These are phyloP conservation scores for Cotesia congregata DNA, from an alignment of 2,888 invertebrate species.

Conservation along the genomic window DNA sequence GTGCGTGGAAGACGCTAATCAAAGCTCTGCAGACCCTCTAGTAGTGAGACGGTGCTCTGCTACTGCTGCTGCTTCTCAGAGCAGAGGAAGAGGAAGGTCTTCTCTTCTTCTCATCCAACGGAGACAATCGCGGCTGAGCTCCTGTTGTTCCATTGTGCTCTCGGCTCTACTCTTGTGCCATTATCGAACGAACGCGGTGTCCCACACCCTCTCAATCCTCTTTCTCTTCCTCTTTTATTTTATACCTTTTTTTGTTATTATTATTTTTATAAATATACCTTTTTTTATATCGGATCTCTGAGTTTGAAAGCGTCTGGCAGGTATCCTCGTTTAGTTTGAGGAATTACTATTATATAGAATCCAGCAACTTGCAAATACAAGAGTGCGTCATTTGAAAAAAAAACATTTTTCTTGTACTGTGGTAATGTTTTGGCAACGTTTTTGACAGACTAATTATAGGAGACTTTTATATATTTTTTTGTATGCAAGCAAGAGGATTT, in stretches of 20 bases:
- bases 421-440: slow-evolving; percentile 8
- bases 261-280: slow-evolving; percentile 4
- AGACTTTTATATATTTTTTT: neutral
- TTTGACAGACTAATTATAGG: slow-evolving; percentile 20
- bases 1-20: slow-evolving; percentile 41
- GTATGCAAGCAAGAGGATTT: neutral
- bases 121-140: slow-evolving; percentile 41
- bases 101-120: slow-evolving; percentile 34
- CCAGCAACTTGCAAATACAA: slow-evolving; percentile 17
- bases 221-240: neutral
- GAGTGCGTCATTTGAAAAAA: slow-evolving; percentile 14
- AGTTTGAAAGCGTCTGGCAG: slow-evolving; percentile 32
- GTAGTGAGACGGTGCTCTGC: slow-evolving; percentile 11
- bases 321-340: slow-evolving; percentile 20
- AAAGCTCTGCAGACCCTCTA: slow-evolving; percentile 21
- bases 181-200: slow-evolving; percentile 37
- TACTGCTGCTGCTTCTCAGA: slow-evolving; percentile 12
- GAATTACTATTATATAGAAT: slow-evolving; percentile 22
- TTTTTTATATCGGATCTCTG: slow-evolving; percentile 13
- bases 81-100: neutral
- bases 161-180: slow-evolving; percentile 26
- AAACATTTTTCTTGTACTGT: slow-evolving; percentile 2
- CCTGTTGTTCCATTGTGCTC: slow-evolving; percentile 40
- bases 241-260: slow-evolving; percentile 5
- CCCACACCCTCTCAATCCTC: slow-evolving; percentile 37